These are phyloP conservation scores for Trichoplusia ni DNA, from an alignment of 1,140 invertebrate genomes.

Conservation along the genomic window DNA sequence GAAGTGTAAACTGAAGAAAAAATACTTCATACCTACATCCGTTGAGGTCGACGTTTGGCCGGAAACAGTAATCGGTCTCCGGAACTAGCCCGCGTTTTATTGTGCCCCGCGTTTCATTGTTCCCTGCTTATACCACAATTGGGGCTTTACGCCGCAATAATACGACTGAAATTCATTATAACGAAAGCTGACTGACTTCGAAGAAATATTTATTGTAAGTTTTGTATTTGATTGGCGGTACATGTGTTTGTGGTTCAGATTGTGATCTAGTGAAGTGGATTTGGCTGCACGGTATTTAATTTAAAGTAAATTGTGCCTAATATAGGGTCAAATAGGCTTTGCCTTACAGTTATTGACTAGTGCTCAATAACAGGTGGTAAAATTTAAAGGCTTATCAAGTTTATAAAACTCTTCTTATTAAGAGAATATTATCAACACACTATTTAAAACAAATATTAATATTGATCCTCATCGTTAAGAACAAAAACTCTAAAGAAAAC, in stretches of 20 bases:
- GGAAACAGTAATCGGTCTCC: slow-evolving; percentile 29
- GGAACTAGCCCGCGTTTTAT: slow-evolving; percentile 27
- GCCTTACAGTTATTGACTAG: too few species aligned
- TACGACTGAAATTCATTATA: background rate
- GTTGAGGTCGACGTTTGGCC: slow-evolving; percentile 19
- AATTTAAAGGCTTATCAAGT: too few species aligned
- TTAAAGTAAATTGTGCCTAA: too few species aligned
- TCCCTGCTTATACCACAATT: background rate
- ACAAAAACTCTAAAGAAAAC: too few species aligned
- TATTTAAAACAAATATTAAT: too few species aligned
- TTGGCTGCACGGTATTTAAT: background rate
- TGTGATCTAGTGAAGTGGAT: background rate
- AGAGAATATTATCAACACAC: too few species aligned
- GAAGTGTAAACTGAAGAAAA: slow-evolving; percentile 9
- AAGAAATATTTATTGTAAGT: background rate
- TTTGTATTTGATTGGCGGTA: background rate
- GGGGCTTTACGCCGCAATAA: background rate
- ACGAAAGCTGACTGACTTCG: background rate
- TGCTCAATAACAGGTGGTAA: too few species aligned
- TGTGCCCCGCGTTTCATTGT: slow-evolving; percentile 7
- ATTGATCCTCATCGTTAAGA: too few species aligned
- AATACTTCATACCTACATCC: slow-evolving; percentile 29
- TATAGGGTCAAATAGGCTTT: too few species aligned
- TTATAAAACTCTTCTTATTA: too few species aligned
- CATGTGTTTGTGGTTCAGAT: slow-evolving; percentile 1